Base-by-base conservation (phyloP, 1,140 invertebrate species). In the Trialeurodes vaporariorum region DNA sequence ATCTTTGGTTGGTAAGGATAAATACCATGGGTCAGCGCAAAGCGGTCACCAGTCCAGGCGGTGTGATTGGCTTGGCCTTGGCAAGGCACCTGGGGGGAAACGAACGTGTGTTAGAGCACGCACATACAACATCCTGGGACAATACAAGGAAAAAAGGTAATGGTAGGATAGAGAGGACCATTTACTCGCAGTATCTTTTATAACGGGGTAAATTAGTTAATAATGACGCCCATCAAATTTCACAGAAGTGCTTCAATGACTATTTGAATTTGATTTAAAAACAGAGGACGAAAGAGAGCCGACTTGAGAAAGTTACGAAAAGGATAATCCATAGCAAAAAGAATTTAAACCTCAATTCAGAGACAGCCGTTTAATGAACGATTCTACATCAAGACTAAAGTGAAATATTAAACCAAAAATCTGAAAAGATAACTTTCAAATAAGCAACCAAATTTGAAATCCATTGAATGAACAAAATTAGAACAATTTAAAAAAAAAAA, bases 81-180 rank as follows among this genome's bases (percentile, higher is more conserved):
- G 34, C 34, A 49, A 49, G 34, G 34, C 34, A 49, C 34, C 34
- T 49, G 34, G 34, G 34, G 34, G 34, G 34, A 49, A 49, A 49
- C 34, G 34, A 49, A 49, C 34, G 34, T 49, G 34, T 49, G 34
- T 49, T 49, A 49, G 34, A 49, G 34, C 34, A 49, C 34, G 34
- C 34, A 49, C 34, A 49, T 49, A 49, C 34, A 49, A 49, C 34
- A 49, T 49, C 34, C 34, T 49, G 34, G 34, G 34, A 49, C 34
- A 49, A 49, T 49, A 49, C 34, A 49, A 49, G 34, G 34, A 49
- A 49, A 49, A 49, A 49, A 49, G 34, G 34, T 49, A 49, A 49
- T 49, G 34, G 34, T 49, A 17, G 34, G 34, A 17, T 9, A 17
- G 17, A 17, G 34, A 17, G 34, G 34, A 49, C 34, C 34, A 49